Evolutionary conservation across 2,113 vertebrate species (phyloP).

Genomic region (Acrocephalus kingi): DNA sequence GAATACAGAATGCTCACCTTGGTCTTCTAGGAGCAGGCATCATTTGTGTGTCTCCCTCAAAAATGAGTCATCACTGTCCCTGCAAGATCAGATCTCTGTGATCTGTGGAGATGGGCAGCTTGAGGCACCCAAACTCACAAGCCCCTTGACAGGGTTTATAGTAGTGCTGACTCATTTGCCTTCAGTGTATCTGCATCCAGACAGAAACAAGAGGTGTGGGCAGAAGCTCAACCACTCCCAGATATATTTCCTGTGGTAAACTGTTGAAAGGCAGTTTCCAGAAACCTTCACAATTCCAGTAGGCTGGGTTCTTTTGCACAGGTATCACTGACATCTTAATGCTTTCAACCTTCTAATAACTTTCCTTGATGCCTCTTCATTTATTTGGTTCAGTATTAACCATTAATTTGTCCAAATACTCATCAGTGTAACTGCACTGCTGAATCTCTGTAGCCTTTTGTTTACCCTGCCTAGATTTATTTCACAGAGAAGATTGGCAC

Average conservation of each 20-base stretch:
- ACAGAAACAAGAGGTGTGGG: not conserved
- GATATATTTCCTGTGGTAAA: not conserved
- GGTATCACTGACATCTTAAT: not conserved
- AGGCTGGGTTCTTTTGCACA: not conserved
- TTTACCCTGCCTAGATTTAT: not conserved
- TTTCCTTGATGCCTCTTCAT: not conserved
- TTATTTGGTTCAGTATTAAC: slow-evolving; percentile 3
- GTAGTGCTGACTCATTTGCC: not conserved
- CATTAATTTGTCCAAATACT: not conserved
- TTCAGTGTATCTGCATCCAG: not conserved
- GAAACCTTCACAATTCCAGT: not conserved
- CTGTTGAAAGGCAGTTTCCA: not conserved
- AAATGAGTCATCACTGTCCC: not conserved
- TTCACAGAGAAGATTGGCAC: not conserved
- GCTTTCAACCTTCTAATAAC: not conserved
- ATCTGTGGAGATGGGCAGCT: not conserved
- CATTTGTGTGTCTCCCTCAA: fast-evolving
- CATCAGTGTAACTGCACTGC: not conserved
- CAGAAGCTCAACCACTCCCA: not conserved
- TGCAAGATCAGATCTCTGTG: not conserved
- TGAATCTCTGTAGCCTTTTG: not conserved
- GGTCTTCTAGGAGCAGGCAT: not conserved
- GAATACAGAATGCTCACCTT: not conserved
- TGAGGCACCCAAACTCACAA: not conserved
- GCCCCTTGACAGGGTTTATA: not conserved